A percentile compares a stretch with the other conserved stretches of the same genome.
Conservation (phyloP, 2,888 invertebrate genomes). For the Brenthis ino region DNA sequence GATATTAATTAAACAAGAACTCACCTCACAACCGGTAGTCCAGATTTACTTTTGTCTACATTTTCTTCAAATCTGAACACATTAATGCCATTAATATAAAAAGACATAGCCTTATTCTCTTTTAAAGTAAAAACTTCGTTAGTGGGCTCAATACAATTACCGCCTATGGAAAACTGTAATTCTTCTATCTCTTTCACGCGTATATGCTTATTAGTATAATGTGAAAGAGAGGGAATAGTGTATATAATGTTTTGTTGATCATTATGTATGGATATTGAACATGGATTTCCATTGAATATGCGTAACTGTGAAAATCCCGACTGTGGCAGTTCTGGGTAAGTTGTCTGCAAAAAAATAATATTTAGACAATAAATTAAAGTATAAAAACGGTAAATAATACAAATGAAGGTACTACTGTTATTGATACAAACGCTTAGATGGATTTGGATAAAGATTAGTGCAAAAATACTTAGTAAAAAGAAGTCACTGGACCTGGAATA, state of each 20-base stretch:
- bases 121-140: conserved; percentile 52
- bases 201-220: conserved; percentile 55
- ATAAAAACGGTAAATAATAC: no score
- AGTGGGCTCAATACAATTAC: conserved; percentile 52
- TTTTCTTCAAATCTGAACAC: conserved; percentile 64
- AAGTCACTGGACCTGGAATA: no score
- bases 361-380: no score
- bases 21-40: conserved; percentile 81
- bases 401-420: no score
- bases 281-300: conserved; percentile 82
- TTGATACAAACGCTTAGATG: no score
- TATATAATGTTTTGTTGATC: conserved; percentile 63
- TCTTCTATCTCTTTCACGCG: conserved; percentile 44
- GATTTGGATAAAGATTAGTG: no score
- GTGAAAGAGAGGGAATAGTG: conserved; percentile 56
- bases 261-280: conserved; percentile 71
- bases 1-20: conserved; percentile 31
- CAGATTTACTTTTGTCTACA: conserved; percentile 79
- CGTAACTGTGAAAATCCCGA: conserved; percentile 81
- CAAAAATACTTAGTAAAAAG: no score
- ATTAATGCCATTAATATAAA: conserved; percentile 52
- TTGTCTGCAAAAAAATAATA: conserved; percentile 60
- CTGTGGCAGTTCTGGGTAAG: conserved; percentile 82
- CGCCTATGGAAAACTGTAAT: conserved; percentile 49
- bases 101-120: conserved; percentile 61